Percentiles rank a stretch among this genome's conserved stretches.
These are phyloP conservation scores for Aleadryas rufinucha DNA, from an alignment of 2,113 vertebrate genomes.

Conservation along the genomic window DNA sequence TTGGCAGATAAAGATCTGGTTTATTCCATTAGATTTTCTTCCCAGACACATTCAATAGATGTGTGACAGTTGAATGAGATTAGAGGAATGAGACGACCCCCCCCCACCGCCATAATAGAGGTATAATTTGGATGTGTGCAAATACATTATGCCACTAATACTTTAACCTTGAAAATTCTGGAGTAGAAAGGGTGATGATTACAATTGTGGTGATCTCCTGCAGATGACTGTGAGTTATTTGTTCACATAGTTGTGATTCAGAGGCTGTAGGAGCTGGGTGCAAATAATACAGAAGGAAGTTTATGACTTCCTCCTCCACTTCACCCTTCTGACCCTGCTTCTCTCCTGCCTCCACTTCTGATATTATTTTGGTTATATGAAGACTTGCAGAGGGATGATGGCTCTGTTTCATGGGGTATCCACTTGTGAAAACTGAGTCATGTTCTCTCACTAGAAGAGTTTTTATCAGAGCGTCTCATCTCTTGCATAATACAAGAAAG, in stretches of 20 bases:
- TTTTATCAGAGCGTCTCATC: not conserved
- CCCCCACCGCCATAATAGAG: not conserved
- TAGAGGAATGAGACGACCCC: not conserved
- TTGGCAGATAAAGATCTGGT: not conserved
- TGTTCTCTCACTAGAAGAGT: not conserved
- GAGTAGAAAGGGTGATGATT: not conserved
- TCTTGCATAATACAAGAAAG: not conserved
- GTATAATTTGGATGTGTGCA: not conserved
- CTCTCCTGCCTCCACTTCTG: not conserved
- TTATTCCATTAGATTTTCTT: not conserved
- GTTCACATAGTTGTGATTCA: slow-evolving; percentile 21
- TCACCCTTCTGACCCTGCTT: not conserved
- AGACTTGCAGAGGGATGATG: not conserved
- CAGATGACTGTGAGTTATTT: not conserved
- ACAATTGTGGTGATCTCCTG: not conserved
- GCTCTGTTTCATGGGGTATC: not conserved
- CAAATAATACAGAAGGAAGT: not conserved
- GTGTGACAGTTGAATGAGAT: not conserved
- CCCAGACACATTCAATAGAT: not conserved
- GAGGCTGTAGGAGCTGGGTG: not conserved
- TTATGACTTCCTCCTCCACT: slow-evolving; percentile 8
- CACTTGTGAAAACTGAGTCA: slow-evolving; percentile 16
- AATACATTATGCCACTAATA: not conserved
- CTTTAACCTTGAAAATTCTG: not conserved
- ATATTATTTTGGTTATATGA: not conserved